These are phyloP conservation scores for Anisognathus igniventris DNA, from an alignment of 2,797 vertebrate species.

Conservation along the genomic window DNA sequence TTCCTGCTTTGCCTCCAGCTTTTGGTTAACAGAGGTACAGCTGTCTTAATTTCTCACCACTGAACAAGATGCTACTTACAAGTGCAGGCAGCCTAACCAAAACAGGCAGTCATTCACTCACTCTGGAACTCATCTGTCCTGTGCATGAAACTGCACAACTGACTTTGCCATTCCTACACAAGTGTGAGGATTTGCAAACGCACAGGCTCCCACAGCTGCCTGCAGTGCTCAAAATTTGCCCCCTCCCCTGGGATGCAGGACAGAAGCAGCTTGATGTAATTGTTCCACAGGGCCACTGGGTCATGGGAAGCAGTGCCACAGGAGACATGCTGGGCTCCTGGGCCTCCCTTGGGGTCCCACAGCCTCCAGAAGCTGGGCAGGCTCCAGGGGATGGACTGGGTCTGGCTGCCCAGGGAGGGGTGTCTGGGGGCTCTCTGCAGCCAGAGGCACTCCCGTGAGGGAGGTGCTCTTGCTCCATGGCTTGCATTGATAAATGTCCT, in stretches of 20 bases:
- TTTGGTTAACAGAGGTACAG: neutral
- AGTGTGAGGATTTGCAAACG: neutral
- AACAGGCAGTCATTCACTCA: neutral
- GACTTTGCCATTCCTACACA: neutral
- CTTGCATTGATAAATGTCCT: neutral
- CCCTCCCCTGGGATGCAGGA: slow-evolving; percentile 33
- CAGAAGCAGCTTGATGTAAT: slow-evolving; percentile 8
- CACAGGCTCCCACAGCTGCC: slow-evolving; percentile 32
- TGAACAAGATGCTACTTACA: neutral
- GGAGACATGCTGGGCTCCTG: neutral
- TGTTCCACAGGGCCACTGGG: slow-evolving; percentile 30
- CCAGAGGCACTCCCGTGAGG: neutral
- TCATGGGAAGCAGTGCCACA: slow-evolving; percentile 34
- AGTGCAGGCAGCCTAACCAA: neutral
- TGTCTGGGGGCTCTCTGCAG: neutral
- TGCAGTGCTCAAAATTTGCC: neutral
- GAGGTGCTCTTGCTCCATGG: neutral
- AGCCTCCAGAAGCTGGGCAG: neutral
- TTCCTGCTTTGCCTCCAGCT: neutral
- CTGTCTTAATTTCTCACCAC: neutral
- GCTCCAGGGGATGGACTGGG: neutral
- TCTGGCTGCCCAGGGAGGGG: neutral
- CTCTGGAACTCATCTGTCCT: neutral
- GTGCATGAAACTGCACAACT: neutral
- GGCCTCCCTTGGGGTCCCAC: neutral